Percentiles rank a stretch among this genome's conserved stretches.
phyloP scores from a whole-genome alignment of 2,888 invertebrate genomes.

The Calameuta filiformis region DNA sequence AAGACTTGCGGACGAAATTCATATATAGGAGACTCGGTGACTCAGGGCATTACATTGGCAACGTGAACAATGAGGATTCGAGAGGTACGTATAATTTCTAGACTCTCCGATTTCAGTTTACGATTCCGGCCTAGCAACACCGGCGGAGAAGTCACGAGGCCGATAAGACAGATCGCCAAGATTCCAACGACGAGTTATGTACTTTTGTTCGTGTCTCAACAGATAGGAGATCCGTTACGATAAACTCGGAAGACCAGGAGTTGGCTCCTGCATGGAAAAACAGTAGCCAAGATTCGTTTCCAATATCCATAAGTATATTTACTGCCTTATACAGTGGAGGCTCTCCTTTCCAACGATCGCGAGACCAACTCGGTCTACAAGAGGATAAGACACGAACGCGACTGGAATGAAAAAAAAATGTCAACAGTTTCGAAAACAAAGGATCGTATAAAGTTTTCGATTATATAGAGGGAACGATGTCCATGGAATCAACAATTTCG shows the following conservation, averaged over 20 bases:
- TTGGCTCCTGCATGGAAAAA: not conserved
- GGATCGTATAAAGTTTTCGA: not conserved
- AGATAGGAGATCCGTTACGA: not conserved
- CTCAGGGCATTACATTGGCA: not conserved
- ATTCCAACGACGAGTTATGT: not conserved
- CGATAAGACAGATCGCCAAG: not conserved
- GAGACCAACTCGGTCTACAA: not conserved
- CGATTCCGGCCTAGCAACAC: not conserved
- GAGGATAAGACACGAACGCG: not conserved
- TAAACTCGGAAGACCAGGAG: not conserved
- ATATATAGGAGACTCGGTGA: not conserved
- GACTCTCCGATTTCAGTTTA: not conserved
- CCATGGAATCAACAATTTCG: not conserved
- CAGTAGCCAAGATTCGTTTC: not conserved
- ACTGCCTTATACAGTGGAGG: not conserved
- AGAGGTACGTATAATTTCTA: not conserved
- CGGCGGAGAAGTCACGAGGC: not conserved
- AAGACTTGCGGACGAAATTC: not conserved
- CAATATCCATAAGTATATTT: not conserved
- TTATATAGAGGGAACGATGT: not conserved
- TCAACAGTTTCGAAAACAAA: not conserved
- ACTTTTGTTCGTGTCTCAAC: not conserved
- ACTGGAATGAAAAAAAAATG: not conserved
- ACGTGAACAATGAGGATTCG: not conserved
- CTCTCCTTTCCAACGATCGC: not conserved